phyloP scores from a whole-genome alignment of 2,113 vertebrate genomes.

The Riparia riparia region DNA sequence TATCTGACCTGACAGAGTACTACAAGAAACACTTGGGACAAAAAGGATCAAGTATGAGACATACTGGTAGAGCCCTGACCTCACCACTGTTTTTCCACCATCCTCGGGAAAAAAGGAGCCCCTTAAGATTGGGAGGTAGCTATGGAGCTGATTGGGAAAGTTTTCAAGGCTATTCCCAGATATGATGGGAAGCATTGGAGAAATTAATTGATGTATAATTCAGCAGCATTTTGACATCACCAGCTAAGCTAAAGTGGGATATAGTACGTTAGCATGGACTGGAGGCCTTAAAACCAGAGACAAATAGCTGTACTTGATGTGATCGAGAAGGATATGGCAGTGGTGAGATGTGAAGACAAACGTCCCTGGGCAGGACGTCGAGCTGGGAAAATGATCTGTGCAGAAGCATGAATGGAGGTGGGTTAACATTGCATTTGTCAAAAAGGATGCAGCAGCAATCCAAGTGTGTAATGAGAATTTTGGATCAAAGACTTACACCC shows the following conservation, averaged over 20 bases:
- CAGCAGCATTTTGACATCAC: not conserved
- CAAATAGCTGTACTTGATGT: not conserved
- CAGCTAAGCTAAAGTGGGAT: not conserved
- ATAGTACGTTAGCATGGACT: not conserved
- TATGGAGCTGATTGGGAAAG: not conserved
- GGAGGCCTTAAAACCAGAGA: not conserved
- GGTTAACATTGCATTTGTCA: not conserved
- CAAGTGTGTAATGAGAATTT: not conserved
- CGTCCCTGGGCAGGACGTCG: not conserved
- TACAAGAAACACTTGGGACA: not conserved
- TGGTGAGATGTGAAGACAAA: conserved; percentile 9
- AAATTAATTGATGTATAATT: not conserved
- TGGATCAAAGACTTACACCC: not conserved
- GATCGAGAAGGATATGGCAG: not conserved
- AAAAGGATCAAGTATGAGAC: not conserved
- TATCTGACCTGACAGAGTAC: not conserved
- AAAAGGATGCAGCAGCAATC: not conserved
- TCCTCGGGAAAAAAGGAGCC: not conserved
- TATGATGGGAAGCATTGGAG: not conserved
- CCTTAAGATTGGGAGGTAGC: not conserved
- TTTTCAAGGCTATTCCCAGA: not conserved
- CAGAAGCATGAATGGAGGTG: not conserved
- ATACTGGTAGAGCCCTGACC: not conserved
- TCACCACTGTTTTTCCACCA: not conserved
- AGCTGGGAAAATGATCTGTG: not conserved